Percentiles rank a stretch among this genome's conserved stretches.
phyloP scores from a whole-genome alignment of 2,113 vertebrate genomes.

The Meleagris gallopavo region DNA sequence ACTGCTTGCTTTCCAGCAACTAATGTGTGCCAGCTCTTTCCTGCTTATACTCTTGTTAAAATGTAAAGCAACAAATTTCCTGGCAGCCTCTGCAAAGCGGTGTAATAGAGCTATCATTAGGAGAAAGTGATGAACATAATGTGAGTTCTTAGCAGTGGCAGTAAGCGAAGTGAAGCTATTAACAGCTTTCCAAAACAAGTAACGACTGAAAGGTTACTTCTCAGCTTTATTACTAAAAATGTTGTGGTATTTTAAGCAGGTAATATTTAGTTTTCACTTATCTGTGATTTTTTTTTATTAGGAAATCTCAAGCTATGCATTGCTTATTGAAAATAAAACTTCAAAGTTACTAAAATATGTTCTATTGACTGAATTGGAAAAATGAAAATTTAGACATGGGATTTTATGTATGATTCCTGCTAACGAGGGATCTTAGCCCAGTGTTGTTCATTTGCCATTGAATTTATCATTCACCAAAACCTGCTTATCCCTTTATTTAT shows the following conservation, averaged over 20 bases:
- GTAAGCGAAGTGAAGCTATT: constrained; percentile 1
- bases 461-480: background rate
- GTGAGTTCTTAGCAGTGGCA: constrained; percentile 45
- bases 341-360: background rate
- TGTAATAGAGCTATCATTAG: background rate
- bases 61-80: constrained; percentile 8
- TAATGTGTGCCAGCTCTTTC: background rate
- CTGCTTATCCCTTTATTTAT: background rate
- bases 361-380: background rate
- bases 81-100: background rate
- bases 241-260: background rate
- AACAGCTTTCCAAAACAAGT: constrained; percentile 38
- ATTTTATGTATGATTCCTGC: background rate
- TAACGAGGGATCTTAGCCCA: background rate
- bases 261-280: constrained; percentile 1
- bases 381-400: background rate
- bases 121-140: constrained; percentile 12
- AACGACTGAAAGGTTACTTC: constrained; percentile 30
- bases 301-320: background rate
- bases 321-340: background rate
- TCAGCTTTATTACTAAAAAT: background rate
- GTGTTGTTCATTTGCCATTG: background rate
- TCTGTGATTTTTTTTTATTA: background rate
- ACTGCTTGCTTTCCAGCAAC: background rate
- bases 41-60: background rate